Conservation (phyloP, 2,797 vertebrate genomes). For the Potorous gilbertii region DNA sequence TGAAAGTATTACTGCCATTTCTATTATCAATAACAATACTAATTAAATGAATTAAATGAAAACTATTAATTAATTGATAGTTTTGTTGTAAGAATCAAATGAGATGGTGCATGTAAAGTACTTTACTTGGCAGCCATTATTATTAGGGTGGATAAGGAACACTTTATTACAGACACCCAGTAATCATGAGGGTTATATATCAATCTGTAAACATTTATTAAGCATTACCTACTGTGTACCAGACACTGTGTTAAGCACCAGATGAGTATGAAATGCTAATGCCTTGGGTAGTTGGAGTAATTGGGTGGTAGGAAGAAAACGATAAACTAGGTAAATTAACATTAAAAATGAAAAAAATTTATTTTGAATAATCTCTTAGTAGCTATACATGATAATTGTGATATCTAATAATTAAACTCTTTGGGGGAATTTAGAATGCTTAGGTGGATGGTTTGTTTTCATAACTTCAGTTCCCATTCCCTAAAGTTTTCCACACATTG, state of each 20-base stretch:
- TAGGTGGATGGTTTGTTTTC: slow-evolving; percentile 26
- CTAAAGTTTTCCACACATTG: slow-evolving; percentile 55
- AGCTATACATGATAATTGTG: slow-evolving; percentile 53
- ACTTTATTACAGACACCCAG: background rate
- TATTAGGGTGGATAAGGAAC: background rate
- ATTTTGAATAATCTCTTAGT: background rate
- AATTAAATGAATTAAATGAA: background rate
- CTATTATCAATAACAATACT: background rate
- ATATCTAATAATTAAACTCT: slow-evolving; percentile 54
- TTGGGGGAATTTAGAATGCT: slow-evolving; percentile 55
- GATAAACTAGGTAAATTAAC: slow-evolving; percentile 53
- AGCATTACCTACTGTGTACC: background rate
- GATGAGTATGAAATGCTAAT: background rate
- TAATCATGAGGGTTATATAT: background rate
- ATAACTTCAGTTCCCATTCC: slow-evolving; percentile 22
- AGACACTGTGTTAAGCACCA: background rate
- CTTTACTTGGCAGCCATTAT: background rate
- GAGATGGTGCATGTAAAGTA: background rate
- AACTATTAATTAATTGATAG: background rate
- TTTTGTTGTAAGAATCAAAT: background rate
- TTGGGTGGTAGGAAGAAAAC: background rate
- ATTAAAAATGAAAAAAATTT: slow-evolving; percentile 50
- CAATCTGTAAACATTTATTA: background rate
- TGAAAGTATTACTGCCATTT: background rate
- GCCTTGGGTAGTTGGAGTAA: background rate